Conservation (phyloP, 1,140 invertebrate species). For the Sarcophaga peregrina region DNA sequence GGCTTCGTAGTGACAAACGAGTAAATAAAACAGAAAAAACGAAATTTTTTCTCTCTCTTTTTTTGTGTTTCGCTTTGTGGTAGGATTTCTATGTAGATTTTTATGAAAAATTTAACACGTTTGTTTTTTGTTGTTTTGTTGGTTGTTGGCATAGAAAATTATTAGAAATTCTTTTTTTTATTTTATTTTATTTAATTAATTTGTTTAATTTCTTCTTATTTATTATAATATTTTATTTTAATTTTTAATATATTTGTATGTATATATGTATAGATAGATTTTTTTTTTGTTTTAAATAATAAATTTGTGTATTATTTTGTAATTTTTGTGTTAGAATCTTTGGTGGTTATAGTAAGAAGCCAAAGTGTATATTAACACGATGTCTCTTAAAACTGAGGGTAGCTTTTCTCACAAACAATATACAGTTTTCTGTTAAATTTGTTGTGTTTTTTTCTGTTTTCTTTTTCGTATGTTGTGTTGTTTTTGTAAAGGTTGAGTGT, state of each 20-base stretch:
- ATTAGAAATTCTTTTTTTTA: slow-evolving; percentile 20
- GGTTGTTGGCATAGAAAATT: slow-evolving; percentile 26
- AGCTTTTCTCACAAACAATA: slow-evolving; percentile 51
- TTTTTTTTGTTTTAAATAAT: slow-evolving; percentile 41
- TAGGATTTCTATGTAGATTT: slow-evolving; percentile 50
- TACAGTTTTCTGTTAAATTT: slow-evolving; percentile 8
- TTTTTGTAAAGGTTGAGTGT: slow-evolving; percentile 45
- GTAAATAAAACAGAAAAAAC: not conserved
- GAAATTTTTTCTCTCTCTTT: slow-evolving; percentile 13
- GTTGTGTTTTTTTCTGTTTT: not conserved
- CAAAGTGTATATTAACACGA: slow-evolving; percentile 66
- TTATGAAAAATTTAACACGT: slow-evolving; percentile 36
- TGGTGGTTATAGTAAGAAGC: slow-evolving; percentile 65
- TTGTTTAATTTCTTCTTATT: not conserved
- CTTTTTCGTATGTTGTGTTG: not conserved
- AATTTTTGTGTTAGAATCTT: slow-evolving; percentile 44
- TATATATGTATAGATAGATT: not conserved
- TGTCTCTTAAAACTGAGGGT: slow-evolving; percentile 57
- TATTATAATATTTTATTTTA: slow-evolving; percentile 36
- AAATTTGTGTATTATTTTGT: slow-evolving; percentile 43
- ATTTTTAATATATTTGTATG: slow-evolving; percentile 29
- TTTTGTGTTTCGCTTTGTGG: not conserved
- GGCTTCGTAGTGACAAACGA: not conserved
- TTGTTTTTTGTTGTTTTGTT: slow-evolving; percentile 25
- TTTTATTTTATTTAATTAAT: slow-evolving; percentile 42